Conservation (phyloP, 2,888 invertebrate genomes). For the Leistus spinibarbis region DNA sequence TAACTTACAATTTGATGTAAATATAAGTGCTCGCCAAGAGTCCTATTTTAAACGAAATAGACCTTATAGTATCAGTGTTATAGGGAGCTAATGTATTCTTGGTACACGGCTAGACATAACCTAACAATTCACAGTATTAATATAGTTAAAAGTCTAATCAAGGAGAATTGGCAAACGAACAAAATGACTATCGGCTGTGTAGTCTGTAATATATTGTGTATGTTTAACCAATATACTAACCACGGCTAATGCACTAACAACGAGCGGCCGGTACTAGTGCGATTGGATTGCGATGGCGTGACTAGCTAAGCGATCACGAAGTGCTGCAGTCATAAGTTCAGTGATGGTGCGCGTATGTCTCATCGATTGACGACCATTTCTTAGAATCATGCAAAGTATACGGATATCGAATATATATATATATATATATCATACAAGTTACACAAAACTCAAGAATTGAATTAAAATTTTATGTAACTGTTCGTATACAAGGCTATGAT, state of each 20-base stretch:
- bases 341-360: background rate
- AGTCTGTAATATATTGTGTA: background rate
- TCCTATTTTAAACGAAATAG: no score
- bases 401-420: background rate
- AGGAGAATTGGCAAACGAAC: background rate
- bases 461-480: background rate
- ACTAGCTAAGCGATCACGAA: constrained; percentile 30
- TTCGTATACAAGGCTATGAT: background rate
- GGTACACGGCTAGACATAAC: constrained; percentile 7
- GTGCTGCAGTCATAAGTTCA: constrained; percentile 31
- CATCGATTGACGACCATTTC: background rate
- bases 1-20: no score
- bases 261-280: background rate
- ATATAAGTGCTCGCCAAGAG: no score
- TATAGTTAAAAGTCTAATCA: constrained; percentile 32
- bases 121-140: constrained; percentile 29
- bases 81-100: constrained; percentile 16
- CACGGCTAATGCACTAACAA: background rate
- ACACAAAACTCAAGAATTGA: background rate
- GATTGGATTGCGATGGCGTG: constrained; percentile 24
- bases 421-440: background rate
- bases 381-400: background rate
- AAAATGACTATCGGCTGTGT: background rate
- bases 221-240: background rate
- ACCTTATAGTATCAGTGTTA: no score